Conservation (phyloP, 2,797 vertebrate species). For the Simalia tracyae region DNA sequence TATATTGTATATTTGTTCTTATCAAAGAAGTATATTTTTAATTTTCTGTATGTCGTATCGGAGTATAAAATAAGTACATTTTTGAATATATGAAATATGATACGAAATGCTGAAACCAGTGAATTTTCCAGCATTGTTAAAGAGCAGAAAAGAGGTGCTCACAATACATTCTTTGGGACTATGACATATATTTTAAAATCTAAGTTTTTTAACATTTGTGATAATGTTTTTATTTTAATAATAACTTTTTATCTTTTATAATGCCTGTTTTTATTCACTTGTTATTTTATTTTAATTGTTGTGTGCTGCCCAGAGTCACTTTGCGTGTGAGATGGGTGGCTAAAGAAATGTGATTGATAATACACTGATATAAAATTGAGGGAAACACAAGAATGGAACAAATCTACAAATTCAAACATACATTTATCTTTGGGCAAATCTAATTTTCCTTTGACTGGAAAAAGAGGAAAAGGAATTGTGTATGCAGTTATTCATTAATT, state of each 20-base stretch:
- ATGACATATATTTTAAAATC: neutral
- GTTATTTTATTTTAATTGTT: no score
- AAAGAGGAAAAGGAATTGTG: neutral
- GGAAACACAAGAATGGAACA: slow-evolving; percentile 8
- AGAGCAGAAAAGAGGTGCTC: slow-evolving; percentile 41
- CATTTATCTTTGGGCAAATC: slow-evolving; percentile 4
- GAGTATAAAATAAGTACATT: neutral
- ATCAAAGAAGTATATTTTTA: neutral
- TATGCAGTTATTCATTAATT: neutral
- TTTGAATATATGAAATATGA: slow-evolving; percentile 24
- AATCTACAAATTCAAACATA: slow-evolving; percentile 31
- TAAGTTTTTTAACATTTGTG: no score
- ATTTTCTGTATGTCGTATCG: neutral
- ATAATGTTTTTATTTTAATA: no score
- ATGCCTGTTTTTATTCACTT: no score
- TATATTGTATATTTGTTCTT: neutral
- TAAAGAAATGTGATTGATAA: no score
- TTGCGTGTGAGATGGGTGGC: no score
- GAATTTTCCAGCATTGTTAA: slow-evolving; percentile 34
- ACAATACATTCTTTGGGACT: slow-evolving; percentile 40
- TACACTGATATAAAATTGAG: neutral
- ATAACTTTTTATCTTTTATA: no score
- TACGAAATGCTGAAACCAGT: slow-evolving; percentile 26
- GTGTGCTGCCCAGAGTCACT: no score
- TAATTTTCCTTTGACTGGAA: neutral